phyloP scores from a whole-genome alignment of 2,888 invertebrate genomes.

The Epistrophe grossulariae region DNA sequence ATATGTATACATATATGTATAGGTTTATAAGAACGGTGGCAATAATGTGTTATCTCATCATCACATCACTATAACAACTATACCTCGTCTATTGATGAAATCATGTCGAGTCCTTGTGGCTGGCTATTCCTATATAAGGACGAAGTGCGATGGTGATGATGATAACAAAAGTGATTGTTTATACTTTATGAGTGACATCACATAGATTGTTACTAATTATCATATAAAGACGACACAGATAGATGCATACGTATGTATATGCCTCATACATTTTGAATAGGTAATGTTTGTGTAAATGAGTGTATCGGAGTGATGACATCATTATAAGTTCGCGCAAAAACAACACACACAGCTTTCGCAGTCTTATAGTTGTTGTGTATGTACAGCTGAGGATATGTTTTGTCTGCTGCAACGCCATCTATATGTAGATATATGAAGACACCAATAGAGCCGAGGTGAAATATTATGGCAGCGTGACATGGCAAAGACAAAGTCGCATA shows the following conservation, averaged over 20 bases:
- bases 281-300: background rate
- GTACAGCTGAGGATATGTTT: slow-evolving; percentile 13
- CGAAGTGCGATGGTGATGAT: background rate
- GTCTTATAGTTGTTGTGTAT: background rate
- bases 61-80: background rate
- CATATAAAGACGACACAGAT: background rate
- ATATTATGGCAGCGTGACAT: slow-evolving; percentile 44
- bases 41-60: slow-evolving; percentile 14
- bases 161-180: slow-evolving; percentile 40
- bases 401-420: slow-evolving; percentile 15
- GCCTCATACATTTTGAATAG: background rate
- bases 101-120: background rate
- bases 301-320: slow-evolving; percentile 13
- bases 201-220: slow-evolving; percentile 31
- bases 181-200: background rate
- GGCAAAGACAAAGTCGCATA: slow-evolving; percentile 45
- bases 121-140: background rate
- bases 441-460: slow-evolving; percentile 12
- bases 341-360: background rate
- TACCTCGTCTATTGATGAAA: background rate
- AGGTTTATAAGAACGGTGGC: background rate
- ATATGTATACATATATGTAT: too few species aligned
- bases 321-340: slow-evolving; percentile 12
- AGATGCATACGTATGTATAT: background rate
- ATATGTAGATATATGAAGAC: background rate